Conservation (phyloP, 2,113 vertebrate species). For the Rhabdomys dilectus region DNA sequence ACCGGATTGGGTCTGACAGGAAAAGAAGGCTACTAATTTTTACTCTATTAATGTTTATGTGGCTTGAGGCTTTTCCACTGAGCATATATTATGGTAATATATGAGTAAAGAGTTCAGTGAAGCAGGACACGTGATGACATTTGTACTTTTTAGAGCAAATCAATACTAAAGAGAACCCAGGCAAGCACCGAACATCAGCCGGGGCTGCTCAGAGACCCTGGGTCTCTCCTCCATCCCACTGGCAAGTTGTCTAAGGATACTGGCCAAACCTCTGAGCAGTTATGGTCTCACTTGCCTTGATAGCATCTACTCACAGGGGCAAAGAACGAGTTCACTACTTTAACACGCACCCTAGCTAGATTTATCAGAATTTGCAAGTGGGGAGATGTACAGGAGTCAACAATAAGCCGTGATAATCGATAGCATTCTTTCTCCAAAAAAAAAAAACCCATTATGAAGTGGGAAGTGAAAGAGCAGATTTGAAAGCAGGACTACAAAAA, state of each 20-base stretch:
- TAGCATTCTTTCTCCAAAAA: constrained; percentile 55
- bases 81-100: not conserved
- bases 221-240: not conserved
- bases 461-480: not conserved
- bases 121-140: not conserved
- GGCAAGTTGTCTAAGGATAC: not conserved
- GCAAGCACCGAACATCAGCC: not conserved
- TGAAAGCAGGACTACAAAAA: not conserved
- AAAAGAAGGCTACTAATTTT: not conserved
- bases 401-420: not conserved
- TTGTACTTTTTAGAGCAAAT: constrained; percentile 42
- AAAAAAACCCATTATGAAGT: not conserved
- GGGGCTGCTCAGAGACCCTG: not conserved
- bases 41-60: not conserved
- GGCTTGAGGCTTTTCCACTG: not conserved
- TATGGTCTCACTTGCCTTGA: not conserved
- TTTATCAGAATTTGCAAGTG: not conserved
- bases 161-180: not conserved
- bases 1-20: not conserved
- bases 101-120: constrained; percentile 1
- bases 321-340: not conserved
- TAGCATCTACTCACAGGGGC: not conserved
- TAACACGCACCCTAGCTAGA: not conserved
- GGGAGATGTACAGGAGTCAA: constrained; percentile 38
- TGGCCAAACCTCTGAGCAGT: not conserved